Evolutionary conservation across 2,888 invertebrate genomes (phyloP), one percentile per base, ranked within the genome.

Genomic region (Halictus ligatus): DNA sequence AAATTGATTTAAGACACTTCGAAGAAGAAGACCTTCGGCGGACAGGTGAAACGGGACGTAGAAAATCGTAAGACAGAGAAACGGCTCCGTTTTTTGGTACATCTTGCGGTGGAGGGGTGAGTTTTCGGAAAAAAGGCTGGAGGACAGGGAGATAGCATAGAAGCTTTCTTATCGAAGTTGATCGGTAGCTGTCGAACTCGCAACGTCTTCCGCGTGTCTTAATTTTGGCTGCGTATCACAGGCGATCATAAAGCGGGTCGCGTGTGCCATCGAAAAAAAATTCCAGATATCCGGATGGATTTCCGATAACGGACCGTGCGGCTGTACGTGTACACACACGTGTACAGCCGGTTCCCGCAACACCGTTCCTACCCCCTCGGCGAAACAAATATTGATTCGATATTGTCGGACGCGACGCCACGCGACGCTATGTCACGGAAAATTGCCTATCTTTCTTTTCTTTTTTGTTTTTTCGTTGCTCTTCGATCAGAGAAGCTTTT

Each of bases 201-300:
- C 43, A n/a, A 25, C 67, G 86, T 84, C 90, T 90, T 90, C 85
- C 69, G 80, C 87, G 73, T 82, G 81, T 90, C 90, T 90, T 90
- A 89, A 90, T 90, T 90, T 87, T 76, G 72, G 74, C 74, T 75
- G 43, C 75, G 81, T 69, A 74, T 90, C 90, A 90, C 90, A 90
- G 90, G 90, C 90, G 81, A 90, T 87, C 89, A 90, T 90, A 72
- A 90, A 88, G 83, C 88, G 78, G 73, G 64, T 71, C 80, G 86
- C 75, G 87, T 78, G 71, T 83, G 25, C 81, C 75, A 73, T 50
- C 80, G 83, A 85, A 90, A 90, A 88, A 89, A 90, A 90, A 90
- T 88, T 89, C 89, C 90, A 84, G 85, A 90, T 90, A 90, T 88
- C 85, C 88, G 88, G 83, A 84, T 88, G 85, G 87, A 88, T 90